Base-by-base conservation (phyloP, 2,113 vertebrate genomes). In the Nibea coibor region DNA sequence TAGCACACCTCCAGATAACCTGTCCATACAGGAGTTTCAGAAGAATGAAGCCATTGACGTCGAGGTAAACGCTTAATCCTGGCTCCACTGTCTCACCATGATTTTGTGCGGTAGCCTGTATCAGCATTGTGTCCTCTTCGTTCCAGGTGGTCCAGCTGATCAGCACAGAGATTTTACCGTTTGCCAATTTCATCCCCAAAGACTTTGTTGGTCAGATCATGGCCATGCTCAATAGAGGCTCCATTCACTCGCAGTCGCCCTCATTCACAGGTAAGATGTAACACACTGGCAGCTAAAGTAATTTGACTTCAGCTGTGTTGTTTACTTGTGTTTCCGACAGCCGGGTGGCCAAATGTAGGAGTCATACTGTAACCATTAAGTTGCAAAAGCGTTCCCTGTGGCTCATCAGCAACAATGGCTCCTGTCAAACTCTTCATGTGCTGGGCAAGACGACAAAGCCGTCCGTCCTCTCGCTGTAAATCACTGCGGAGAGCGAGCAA, bases 181-280 rank as follows among this genome's bases (percentile, higher is more conserved):
- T 97, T 71, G 98, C 98, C 92, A 99, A 98, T 93, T 99, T 99
- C 92, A 99, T 99, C 94, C 98, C 98, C 88, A 99, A 98, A 96
- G 98, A 99, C 82, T 99, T 99, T 94, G 98, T 99, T 78, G 96
- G 96, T 75, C 97, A 97, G 72, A 98, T 99, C 90, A 99, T 99
- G 98, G 93, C 97, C n/a, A 99, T 99, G 98, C 97, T 99, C 65
- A 99, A 99, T 90, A 97, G 96, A 94, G 98, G 98, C 28, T 99
- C 98, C 45, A 99, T 99, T 93, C 98, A 99, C 92, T 99, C 98
- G n/a, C 98, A 99, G 90, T 97, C 98, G 1, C 97, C 98, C 54
- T 98, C 98, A 0, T 99, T 99, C 92, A 99, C 98, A 96, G 98
- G 98, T 99, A 94, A 71, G 28, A 20, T 48, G 5, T 4, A 15